Evolutionary conservation across 2,888 invertebrate species (phyloP).

Genomic region (Leptogaster cylindrica): DNA sequence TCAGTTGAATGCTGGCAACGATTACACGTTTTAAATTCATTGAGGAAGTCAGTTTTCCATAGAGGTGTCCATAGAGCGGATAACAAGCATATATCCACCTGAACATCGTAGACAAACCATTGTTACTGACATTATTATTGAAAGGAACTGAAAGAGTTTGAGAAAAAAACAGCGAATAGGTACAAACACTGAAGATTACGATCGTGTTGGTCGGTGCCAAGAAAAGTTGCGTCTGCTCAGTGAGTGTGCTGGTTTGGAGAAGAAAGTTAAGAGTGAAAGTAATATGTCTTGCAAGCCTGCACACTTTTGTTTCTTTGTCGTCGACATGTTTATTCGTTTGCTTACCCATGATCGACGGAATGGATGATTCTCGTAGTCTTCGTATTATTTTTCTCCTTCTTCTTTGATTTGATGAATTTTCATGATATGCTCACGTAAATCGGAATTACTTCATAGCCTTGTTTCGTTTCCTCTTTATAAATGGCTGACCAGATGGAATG

Average conservation of each 20-base stretch:
- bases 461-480: constrained; percentile 1
- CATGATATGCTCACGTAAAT: constrained; percentile 10
- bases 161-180: too few species aligned
- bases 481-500: not conserved
- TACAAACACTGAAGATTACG: too few species aligned
- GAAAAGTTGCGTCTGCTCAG: not conserved
- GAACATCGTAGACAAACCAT: too few species aligned
- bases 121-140: too few species aligned
- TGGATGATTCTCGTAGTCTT: too few species aligned
- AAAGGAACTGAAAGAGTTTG: too few species aligned
- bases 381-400: not conserved
- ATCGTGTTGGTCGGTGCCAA: constrained; percentile 4
- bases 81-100: too few species aligned
- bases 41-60: too few species aligned
- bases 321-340: not conserved
- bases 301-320: not conserved
- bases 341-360: too few species aligned
- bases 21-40: too few species aligned
- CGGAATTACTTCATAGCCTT: constrained; percentile 8
- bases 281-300: not conserved
- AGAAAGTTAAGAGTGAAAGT: constrained; percentile 6
- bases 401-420: not conserved
- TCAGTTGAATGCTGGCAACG: too few species aligned
- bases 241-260: not conserved
- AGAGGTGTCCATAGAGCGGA: too few species aligned